phyloP scores from a whole-genome alignment of 2,797 vertebrate genomes.

The Silurus lanzhouensis region DNA sequence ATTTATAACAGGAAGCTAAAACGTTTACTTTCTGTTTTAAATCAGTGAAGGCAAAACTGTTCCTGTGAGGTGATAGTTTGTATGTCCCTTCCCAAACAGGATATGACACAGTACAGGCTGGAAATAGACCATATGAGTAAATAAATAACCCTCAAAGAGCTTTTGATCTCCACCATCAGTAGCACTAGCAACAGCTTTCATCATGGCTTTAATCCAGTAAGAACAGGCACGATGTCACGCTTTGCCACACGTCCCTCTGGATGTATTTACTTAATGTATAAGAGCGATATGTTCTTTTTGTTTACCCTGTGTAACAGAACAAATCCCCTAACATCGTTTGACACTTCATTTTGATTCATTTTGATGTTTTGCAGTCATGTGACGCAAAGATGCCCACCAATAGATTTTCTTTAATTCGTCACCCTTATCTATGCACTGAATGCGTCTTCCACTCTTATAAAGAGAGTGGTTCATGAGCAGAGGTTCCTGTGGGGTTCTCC shows the following conservation, averaged over 20 bases:
- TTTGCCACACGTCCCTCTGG: neutral
- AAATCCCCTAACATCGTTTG: neutral
- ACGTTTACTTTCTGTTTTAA: neutral
- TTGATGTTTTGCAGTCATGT: neutral
- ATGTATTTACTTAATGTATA: neutral
- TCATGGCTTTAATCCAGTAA: slow-evolving; percentile 22
- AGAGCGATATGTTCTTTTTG: neutral
- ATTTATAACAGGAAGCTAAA: neutral
- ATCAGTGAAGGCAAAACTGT: neutral
- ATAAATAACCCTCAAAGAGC: slow-evolving; percentile 24
- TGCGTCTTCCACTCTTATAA: neutral
- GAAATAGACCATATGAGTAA: slow-evolving; percentile 28
- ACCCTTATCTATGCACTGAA: neutral
- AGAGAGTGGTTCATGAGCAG: no score
- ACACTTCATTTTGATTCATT: neutral
- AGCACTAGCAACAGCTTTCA: slow-evolving; percentile 38
- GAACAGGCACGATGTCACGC: neutral
- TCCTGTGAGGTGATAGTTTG: neutral
- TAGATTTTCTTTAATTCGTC: neutral
- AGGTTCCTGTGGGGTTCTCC: neutral
- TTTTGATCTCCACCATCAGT: slow-evolving; percentile 35
- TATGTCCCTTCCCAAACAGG: slow-evolving; percentile 10
- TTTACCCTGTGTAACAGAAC: neutral
- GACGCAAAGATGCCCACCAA: neutral
- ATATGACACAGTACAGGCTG: slow-evolving; percentile 14